Conservation (phyloP, 2,888 invertebrate genomes). For the Luperina testacea region DNA sequence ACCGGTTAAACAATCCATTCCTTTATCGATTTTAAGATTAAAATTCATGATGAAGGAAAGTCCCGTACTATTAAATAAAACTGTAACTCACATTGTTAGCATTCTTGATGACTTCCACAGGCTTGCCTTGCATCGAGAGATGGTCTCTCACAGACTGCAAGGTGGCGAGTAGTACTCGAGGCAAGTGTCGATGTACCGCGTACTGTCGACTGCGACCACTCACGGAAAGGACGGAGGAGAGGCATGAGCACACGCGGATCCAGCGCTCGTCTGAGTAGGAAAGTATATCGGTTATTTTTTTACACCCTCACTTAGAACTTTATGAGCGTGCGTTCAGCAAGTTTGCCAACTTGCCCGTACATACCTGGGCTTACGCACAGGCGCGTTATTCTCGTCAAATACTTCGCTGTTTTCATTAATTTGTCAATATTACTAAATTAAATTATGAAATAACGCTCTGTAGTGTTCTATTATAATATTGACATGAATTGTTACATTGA, state of each 20-base stretch:
- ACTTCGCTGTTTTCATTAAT: not conserved
- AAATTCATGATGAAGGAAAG: not conserved
- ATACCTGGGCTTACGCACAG: too few relatives aligned
- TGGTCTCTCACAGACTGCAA: constrained; percentile 79
- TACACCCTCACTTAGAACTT: not conserved
- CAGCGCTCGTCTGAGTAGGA: constrained; percentile 77
- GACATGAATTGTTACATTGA: not conserved
- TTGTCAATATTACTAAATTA: not conserved
- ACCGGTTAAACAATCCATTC: not conserved
- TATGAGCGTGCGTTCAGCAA: not conserved
- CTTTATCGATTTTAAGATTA: not conserved
- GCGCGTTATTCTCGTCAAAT: not conserved
- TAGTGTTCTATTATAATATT: not conserved
- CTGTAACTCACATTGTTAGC: constrained; percentile 75
- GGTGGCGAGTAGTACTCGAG: constrained; percentile 69
- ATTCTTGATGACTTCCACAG: constrained; percentile 80
- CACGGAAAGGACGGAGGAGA: constrained; percentile 73
- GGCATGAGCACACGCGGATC: constrained; percentile 77
- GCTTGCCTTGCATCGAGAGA: constrained; percentile 80
- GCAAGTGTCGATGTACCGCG: constrained; percentile 77
- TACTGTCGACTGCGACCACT: constrained; percentile 77
- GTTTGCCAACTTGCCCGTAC: not conserved
- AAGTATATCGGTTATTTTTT: not conserved
- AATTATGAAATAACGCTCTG: too few relatives aligned
- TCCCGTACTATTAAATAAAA: not conserved